Evolutionary conservation across 2,888 invertebrate species (phyloP).

Genomic region (Chloroclysta siterata): DNA sequence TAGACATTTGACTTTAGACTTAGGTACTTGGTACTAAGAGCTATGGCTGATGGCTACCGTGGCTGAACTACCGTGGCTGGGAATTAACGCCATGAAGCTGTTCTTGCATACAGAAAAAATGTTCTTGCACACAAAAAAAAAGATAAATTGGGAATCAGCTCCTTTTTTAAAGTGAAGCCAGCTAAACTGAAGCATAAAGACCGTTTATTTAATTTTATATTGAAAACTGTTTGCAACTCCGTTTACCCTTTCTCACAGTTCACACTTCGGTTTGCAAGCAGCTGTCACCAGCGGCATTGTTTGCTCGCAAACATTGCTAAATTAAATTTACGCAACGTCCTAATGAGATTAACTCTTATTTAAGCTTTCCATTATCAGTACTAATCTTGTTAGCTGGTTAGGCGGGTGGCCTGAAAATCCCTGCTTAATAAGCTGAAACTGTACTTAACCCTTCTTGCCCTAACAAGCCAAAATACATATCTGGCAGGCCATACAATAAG

Average conservation of each 20-base stretch:
- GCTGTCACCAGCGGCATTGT: slow-evolving; percentile 28
- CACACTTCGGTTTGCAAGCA: slow-evolving; percentile 20
- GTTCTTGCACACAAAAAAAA: no score
- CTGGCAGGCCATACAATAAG: no score
- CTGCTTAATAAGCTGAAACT: slow-evolving; percentile 53
- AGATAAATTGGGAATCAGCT: no score
- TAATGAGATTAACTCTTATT: slow-evolving; percentile 60
- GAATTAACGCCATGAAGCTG: no score
- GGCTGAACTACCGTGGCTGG: no score
- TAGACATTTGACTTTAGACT: no score
- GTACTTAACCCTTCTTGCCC: slow-evolving; percentile 19
- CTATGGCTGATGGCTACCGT: no score
- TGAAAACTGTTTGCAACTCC: slow-evolving; percentile 19
- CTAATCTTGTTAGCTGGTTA: slow-evolving; percentile 57
- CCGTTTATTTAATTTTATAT: slow-evolving; percentile 13
- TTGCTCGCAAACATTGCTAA: slow-evolving; percentile 44
- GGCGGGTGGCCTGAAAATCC: slow-evolving; percentile 41
- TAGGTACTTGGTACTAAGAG: no score
- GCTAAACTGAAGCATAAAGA: no score
- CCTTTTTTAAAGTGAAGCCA: no score
- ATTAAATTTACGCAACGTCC: slow-evolving; percentile 56
- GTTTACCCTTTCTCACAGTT: slow-evolving; percentile 15
- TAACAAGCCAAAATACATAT: not conserved
- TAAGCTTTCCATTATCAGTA: slow-evolving; percentile 57
- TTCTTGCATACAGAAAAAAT: no score